Evolutionary conservation across 2,888 invertebrate species (phyloP).

Genomic region (Chalcis sispes): DNA sequence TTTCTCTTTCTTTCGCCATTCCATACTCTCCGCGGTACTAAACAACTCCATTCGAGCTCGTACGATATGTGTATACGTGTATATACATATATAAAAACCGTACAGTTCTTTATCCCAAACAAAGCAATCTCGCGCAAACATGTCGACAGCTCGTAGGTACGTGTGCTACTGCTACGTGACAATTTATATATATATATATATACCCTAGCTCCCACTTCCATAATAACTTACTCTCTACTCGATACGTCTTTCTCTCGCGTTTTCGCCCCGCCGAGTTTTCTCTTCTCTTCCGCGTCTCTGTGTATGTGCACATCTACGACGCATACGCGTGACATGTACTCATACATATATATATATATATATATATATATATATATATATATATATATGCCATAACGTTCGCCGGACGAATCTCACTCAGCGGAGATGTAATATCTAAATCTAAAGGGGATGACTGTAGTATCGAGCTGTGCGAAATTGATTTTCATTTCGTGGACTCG

Average conservation of each 20-base stretch:
- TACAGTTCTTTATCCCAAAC: constrained; percentile 70
- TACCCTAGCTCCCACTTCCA: constrained; percentile 67
- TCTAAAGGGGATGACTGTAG: too few species aligned
- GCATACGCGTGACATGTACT: neutral
- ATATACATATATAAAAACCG: too few species aligned
- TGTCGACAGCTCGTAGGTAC: constrained; percentile 62
- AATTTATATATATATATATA: constrained; percentile 75
- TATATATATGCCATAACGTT: too few species aligned
- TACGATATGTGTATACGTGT: too few species aligned
- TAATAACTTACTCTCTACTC: constrained; percentile 71
- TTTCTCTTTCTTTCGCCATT: neutral
- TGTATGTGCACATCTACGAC: neutral
- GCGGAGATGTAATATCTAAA: constrained; percentile 25
- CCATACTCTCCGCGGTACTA: constrained; percentile 13
- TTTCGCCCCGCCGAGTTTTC: constrained; percentile 57
- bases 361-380: too few species aligned
- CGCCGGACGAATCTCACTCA: too few species aligned
- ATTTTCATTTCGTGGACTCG: too few species aligned
- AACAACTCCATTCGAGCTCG: too few species aligned
- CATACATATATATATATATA: too few species aligned
- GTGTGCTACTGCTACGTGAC: constrained; percentile 72
- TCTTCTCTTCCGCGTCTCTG: neutral
- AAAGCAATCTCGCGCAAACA: constrained; percentile 70
- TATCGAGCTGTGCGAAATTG: too few species aligned
- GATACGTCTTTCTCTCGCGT: constrained; percentile 73